Base-by-base conservation (phyloP, 2,113 vertebrate genomes). In the Myiagra hebetior region DNA sequence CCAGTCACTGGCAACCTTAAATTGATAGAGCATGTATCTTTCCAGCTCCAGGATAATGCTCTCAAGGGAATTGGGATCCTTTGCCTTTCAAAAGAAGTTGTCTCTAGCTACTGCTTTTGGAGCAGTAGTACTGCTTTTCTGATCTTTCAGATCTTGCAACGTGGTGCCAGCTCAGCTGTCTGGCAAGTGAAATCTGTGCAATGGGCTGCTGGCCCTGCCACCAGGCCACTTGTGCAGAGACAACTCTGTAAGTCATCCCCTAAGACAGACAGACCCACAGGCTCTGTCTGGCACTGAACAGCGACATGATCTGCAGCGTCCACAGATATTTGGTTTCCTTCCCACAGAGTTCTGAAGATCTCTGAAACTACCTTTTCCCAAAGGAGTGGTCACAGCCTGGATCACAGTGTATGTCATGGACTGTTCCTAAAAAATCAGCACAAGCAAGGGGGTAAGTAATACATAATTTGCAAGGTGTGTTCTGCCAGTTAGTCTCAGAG, bases 21-120 rank as follows among this genome's bases (percentile, higher is more conserved):
- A 60, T 6, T 37, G 37, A 20, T 0, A 53, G 28, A 67, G 2
- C 31, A 15, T 0, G 0, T 28, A 6, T 23, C 49, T 56, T 91
- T 91, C 49, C 52, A 63, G 7, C 3, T 44, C 30, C 42, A 47
- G 64, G 27, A 47, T 37, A 31, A 23, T 16, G 17, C 13, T 16
- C 53, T 72, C 2, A 2, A 56, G 39, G 52, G 44, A 78, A 52
- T 1, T 74, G 64, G 31, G 30, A 50, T 81, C 28, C 23, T 86
- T 60, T 73, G 27, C 31, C 44, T 84, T 95, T 46, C 60, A 31
- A 47, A 86, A 84, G 11, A 14, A 65, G 46, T 11, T 59, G 3
- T 80, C 41, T 41, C 1, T 1, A 31, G 33, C 13, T 41, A n/a
- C 42, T 41, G 44, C 44, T 80, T 88, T 68, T 1, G 2, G 35